Evolutionary conservation across 2,113 vertebrate species (phyloP).

Genomic region (Salvelinus fontinalis): DNA sequence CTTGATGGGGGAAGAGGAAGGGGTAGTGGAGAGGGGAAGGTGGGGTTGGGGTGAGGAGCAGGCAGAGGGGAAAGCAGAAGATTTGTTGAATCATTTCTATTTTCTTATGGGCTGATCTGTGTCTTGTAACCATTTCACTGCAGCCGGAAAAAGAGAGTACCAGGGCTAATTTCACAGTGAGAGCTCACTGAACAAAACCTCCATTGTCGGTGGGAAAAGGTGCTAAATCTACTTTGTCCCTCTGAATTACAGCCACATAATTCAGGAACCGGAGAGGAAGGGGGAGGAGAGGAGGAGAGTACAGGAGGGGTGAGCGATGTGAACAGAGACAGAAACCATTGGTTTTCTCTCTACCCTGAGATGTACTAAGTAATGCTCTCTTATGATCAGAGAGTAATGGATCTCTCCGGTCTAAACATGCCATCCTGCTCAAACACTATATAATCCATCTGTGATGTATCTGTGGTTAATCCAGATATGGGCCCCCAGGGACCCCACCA

Average conservation of each 20-base stretch:
- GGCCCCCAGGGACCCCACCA: slow-evolving; percentile 71
- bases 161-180: slow-evolving; percentile 72
- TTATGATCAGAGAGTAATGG: slow-evolving; percentile 73
- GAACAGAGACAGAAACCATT: slow-evolving; percentile 32
- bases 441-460: slow-evolving; percentile 80
- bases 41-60: slow-evolving; percentile 74
- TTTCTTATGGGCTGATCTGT: slow-evolving; percentile 79
- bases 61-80: slow-evolving; percentile 67
- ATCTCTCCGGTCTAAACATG: slow-evolving; percentile 69
- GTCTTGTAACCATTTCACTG: slow-evolving; percentile 76
- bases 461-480: slow-evolving; percentile 82
- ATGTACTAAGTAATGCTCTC: slow-evolving; percentile 57
- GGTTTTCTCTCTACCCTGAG: slow-evolving; percentile 40
- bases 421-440: slow-evolving; percentile 71
- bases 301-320: slow-evolving; percentile 33
- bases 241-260: slow-evolving; percentile 55
- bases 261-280: slow-evolving; percentile 39
- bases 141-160: slow-evolving; percentile 61
- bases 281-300: background rate
- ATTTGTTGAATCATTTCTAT: slow-evolving; percentile 88
- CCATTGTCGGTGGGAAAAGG: slow-evolving; percentile 58
- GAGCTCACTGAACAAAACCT: slow-evolving; percentile 65
- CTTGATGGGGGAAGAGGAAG: slow-evolving; percentile 74
- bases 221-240: slow-evolving; percentile 67
- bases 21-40: slow-evolving; percentile 65